Evolutionary conservation across 2,888 invertebrate genomes (phyloP), one percentile per base, ranked within the genome.

Genomic region (Volucella bombylans): DNA sequence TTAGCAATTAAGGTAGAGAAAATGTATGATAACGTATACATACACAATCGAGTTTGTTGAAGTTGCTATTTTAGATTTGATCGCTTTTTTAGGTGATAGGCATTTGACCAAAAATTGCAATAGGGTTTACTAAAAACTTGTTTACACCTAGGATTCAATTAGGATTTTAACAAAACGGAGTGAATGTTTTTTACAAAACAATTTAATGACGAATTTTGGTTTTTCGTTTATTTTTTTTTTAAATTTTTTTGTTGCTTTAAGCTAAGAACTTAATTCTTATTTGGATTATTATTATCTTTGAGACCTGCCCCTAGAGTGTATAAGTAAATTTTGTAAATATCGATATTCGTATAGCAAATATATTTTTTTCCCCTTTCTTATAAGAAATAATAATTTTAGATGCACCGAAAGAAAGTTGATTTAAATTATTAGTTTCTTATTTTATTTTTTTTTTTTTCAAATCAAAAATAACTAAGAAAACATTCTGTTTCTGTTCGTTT

Each of bases 121-220:
- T 72, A 80, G 72, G 81, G n/a, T 23, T 76, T 50, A 14, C 14
- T 50, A 59, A 14, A 65, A 50, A 50, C 41, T 77, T 59, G 47
- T 14, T 52, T 38, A 55, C 43, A 71, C 8, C 12, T 57, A 81
- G 81, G 81, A 18, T 45, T 68, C 55, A 41, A 62, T 41, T 81
- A 85, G 80, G 85, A 72, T 57, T 31, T 71, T 57, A 71, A 78
- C 76, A 68, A 64, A 81, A 81, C 68, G 85, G 85, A 85, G 85
- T 85, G 85, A 85, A 85, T 85, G 85, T 80, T 74, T 85, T n/a
- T 77, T 67, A 77, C 61, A 23, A 67, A 64, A 57, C 45, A 41
- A 68, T 50, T 57, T n/a, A 55, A 49, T 38, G 14, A 67, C 12
- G 47, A 61, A 54, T 41, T 38, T 14, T 59, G 23, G 74, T 68